Percentiles rank a stretch among this genome's conserved stretches.
Evolutionary conservation across 37 sponge, comb jelly and placozoan species (phyloP).

Genomic region (Beroe ovata): DNA sequence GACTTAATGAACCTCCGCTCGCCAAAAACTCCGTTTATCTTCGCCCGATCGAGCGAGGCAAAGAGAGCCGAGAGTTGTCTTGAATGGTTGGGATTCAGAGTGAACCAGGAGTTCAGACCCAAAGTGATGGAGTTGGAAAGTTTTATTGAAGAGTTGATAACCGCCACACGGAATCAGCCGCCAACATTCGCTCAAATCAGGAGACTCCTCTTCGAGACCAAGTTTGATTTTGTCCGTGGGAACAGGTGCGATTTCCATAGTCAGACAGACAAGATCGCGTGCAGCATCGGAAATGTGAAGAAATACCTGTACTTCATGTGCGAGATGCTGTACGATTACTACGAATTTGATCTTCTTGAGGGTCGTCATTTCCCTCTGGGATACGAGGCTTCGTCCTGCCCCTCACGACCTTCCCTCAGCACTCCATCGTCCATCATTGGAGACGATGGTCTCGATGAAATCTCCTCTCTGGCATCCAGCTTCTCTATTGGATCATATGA

Average conservation of each 20-base stretch:
- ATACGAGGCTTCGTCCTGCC: not conserved
- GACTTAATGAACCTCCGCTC: not conserved
- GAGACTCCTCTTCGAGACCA: slow-evolving; percentile 54
- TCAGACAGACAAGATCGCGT: slow-evolving; percentile 27
- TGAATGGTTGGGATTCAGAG: slow-evolving; percentile 10
- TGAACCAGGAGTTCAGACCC: slow-evolving; percentile 15
- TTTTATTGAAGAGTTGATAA: slow-evolving; percentile 19
- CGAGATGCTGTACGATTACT: slow-evolving; percentile 45
- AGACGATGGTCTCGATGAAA: slow-evolving; percentile 8
- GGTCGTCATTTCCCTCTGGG: slow-evolving; percentile 24
- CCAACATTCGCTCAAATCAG: slow-evolving; percentile 54
- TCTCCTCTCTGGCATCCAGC: slow-evolving; percentile 5
- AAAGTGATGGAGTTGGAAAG: slow-evolving; percentile 44
- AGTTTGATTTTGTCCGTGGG: slow-evolving; percentile 38
- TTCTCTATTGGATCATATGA: slow-evolving; percentile 29
- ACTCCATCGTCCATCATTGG: not conserved
- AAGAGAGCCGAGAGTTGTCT: slow-evolving; percentile 55
- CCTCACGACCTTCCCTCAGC: slow-evolving; percentile 10
- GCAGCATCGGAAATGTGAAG: slow-evolving; percentile 21
- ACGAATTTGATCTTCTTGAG: not conserved
- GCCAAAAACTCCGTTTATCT: slow-evolving; percentile 10
- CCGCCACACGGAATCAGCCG: not conserved
- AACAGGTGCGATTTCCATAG: slow-evolving; percentile 45
- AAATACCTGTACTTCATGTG: slow-evolving; percentile 40
- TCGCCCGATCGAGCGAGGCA: slow-evolving; percentile 39